Conservation (phyloP, 2,113 vertebrate species). For the Emydocephalus ijimae region DNA sequence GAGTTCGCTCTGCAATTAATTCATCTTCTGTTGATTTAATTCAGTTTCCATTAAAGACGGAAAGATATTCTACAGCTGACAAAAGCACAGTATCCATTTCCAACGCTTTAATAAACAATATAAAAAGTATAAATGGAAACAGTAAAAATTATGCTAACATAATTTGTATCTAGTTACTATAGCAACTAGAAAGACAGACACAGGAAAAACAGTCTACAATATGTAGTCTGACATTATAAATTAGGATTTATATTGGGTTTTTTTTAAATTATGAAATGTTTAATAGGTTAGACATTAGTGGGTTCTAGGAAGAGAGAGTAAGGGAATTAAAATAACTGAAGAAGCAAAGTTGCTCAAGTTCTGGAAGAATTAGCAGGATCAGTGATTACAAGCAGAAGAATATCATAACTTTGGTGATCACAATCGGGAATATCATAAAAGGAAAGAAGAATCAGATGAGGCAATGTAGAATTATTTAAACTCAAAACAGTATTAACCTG, state of each 20-base stretch:
- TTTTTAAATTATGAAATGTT: conserved; percentile 42
- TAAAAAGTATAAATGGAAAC: conserved; percentile 38
- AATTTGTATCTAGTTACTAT: conserved; percentile 44
- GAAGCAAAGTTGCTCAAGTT: too few relatives aligned
- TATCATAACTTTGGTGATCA: neutral
- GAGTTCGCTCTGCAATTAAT: conserved; percentile 31
- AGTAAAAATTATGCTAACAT: conserved; percentile 41
- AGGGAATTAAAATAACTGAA: neutral
- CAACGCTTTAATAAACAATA: conserved; percentile 35
- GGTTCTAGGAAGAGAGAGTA: neutral
- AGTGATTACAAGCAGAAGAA: neutral
- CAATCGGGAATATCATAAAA: neutral
- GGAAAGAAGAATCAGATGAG: neutral
- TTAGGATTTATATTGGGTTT: conserved; percentile 40
- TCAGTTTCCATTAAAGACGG: conserved; percentile 55
- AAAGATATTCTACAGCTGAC: conserved; percentile 44
- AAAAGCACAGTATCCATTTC: conserved; percentile 37
- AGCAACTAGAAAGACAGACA: conserved; percentile 39
- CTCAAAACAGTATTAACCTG: neutral
- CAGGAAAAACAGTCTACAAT: conserved; percentile 10
- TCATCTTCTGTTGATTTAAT: conserved; percentile 33
- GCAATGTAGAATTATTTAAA: neutral
- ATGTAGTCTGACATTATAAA: conserved; percentile 39
- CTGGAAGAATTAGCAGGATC: neutral
- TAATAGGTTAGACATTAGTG: conserved; percentile 15